Evolutionary conservation across 2,113 vertebrate species (phyloP), one percentile per base, ranked within the genome.

Genomic region (Elephantulus edwardii): DNA sequence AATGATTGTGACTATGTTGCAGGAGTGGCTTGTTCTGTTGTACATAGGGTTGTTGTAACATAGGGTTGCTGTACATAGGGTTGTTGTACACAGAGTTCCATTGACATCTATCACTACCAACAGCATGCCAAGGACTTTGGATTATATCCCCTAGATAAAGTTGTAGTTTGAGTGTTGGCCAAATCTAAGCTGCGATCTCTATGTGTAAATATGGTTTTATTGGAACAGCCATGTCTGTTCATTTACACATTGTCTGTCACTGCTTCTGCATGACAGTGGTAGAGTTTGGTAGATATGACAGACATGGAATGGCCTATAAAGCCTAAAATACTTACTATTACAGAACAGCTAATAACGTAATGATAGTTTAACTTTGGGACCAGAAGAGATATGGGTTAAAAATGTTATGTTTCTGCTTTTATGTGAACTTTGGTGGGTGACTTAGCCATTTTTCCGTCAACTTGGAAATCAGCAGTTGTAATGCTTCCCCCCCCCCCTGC

Each of bases 121-220:
- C 62, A 66, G 6, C n/a, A 35, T 46, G 50, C 60, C 35, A 33
- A n/a, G 16, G 3, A 54, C 8, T 11, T 16, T 44, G 42, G 40
- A 44, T 86, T 70, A 22, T 82, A 8, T 30, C 14, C 4, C 64
- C 35, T 40, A 58, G 70, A 38, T 9, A 70, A 35, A 44, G 22
- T 30, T 68, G 13, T 46, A 68, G 44, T 24, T 14, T 12, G 16
- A 22, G 5, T 30, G 4, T 62, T 91, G 91, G 8, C 22, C 30
- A 42, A 58, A 20, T 48, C 40, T 84, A 66, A 83, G 28, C 30
- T 0, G 2, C 16, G 26, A 19, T 8, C 60, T 74, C 13, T 12
- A 79, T 81, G 48, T 54, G 33, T 64, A 81, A 91, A 40, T 79
- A 74, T 84, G 82, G 33, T 48, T 83, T 77, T 79, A 54, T 64